Evolutionary conservation across 2,797 vertebrate genomes (phyloP).

Genomic region (Takifugu rubripes): DNA sequence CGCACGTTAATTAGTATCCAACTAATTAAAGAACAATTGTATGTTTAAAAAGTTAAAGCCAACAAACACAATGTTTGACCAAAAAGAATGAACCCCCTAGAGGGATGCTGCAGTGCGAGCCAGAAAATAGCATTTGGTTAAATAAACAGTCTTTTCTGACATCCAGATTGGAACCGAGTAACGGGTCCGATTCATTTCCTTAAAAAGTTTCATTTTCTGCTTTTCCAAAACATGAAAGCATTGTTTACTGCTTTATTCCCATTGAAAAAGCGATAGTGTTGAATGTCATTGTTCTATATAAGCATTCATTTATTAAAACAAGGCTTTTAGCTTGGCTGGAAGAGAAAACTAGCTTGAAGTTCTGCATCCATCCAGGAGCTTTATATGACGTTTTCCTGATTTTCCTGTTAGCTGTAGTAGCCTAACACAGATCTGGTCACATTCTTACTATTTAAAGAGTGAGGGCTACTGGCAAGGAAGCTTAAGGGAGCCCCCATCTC

Average conservation of each 20-base stretch:
- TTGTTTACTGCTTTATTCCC: too few species aligned
- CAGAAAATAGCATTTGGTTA: constrained; percentile 45
- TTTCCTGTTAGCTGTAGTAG: too few species aligned
- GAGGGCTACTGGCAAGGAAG: too few species aligned
- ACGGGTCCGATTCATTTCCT: constrained; percentile 17
- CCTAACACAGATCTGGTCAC: too few species aligned
- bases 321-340: background rate
- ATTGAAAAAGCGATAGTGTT: too few species aligned
- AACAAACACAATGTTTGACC: constrained; percentile 69
- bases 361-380: too few species aligned
- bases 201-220: constrained; percentile 1
- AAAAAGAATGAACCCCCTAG: constrained; percentile 67
- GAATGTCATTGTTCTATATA: too few species aligned
- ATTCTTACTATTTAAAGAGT: too few species aligned
- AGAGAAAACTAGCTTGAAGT: too few species aligned
- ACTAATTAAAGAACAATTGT: constrained; percentile 81
- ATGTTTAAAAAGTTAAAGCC: constrained; percentile 79
- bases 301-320: constrained; percentile 2
- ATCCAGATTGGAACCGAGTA: constrained; percentile 15
- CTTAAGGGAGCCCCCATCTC: too few species aligned
- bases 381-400: too few species aligned
- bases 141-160: constrained; percentile 28
- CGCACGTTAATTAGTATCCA: constrained; percentile 74
- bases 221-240: too few species aligned
- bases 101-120: constrained; percentile 51